Evolutionary conservation across 2,113 vertebrate species (phyloP).

Genomic region (Rhadina sibilatrix): DNA sequence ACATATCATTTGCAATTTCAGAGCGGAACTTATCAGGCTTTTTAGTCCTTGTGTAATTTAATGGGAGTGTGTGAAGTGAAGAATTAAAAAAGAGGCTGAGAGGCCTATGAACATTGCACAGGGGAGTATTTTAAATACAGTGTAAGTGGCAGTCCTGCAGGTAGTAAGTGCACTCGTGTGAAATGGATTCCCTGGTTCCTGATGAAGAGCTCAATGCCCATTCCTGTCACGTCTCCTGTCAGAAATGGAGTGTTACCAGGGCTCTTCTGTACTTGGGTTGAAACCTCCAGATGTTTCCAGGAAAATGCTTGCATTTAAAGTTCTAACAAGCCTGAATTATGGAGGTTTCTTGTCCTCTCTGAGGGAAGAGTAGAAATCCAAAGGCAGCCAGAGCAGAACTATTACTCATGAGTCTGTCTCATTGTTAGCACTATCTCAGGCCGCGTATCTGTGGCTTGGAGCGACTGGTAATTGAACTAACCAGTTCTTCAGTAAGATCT

Average conservation of each 20-base stretch:
- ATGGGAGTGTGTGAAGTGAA: constrained; percentile 2
- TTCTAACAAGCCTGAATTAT: background rate
- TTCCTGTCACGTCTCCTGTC: background rate
- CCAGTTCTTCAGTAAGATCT: background rate
- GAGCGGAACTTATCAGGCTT: background rate
- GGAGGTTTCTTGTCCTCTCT: background rate
- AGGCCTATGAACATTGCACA: background rate
- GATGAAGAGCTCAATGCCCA: background rate
- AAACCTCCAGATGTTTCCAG: background rate
- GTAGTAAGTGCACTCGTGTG: background rate
- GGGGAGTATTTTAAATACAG: background rate
- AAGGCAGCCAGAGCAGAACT: background rate
- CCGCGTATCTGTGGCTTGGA: background rate
- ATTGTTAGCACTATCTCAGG: background rate
- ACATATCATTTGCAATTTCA: constrained; percentile 20
- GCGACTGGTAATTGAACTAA: background rate
- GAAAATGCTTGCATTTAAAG: background rate
- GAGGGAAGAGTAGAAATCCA: background rate
- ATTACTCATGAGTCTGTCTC: background rate
- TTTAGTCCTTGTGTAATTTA: constrained; percentile 19
- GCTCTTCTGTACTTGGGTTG: background rate
- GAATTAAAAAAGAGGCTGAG: background rate
- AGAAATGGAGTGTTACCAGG: background rate
- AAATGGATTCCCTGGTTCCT: background rate
- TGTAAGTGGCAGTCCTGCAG: background rate